Conservation (phyloP, 35 echinoderm and acorn worm species). For the Acanthaster planci region DNA sequence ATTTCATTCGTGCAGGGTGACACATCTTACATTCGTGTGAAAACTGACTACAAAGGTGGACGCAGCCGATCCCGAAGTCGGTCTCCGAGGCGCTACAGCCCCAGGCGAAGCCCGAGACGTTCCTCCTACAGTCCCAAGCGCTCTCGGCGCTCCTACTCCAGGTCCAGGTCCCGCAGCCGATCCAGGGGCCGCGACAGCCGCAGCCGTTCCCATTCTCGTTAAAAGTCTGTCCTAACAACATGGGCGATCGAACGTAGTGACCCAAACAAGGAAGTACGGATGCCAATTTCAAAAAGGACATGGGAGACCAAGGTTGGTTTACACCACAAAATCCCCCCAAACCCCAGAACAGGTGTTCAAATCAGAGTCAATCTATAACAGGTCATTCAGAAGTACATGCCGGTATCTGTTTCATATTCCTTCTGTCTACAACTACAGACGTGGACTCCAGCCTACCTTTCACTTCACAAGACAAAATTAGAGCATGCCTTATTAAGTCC, state of each 20-base stretch:
- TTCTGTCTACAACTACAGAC: too few relatives aligned
- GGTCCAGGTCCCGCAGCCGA: conserved; percentile 46
- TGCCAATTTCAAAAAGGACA: neutral
- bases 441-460: too few relatives aligned
- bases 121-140: conserved; percentile 13
- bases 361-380: too few relatives aligned
- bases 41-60: conserved; percentile 36
- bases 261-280: too few relatives aligned
- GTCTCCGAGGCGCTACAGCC: conserved; percentile 31
- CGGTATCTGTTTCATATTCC: too few relatives aligned
- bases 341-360: too few relatives aligned
- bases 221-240: neutral
- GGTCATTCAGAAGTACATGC: too few relatives aligned
- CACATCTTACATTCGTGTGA: conserved; percentile 57
- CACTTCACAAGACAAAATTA: too few relatives aligned
- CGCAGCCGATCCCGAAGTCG: conserved; percentile 33
- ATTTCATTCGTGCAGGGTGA: conserved; percentile 49
- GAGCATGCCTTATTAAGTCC: too few relatives aligned
- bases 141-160: conserved; percentile 30
- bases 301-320: conserved; percentile 25
- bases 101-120: neutral
- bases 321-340: neutral
- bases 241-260: neutral
- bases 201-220: conserved; percentile 3
- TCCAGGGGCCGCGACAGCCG: conserved; percentile 7